A percentile compares a stretch with the other conserved stretches of the same genome.
These are phyloP conservation scores for Oophaga pumilio DNA, from an alignment of 2,113 vertebrate species.

Conservation along the genomic window DNA sequence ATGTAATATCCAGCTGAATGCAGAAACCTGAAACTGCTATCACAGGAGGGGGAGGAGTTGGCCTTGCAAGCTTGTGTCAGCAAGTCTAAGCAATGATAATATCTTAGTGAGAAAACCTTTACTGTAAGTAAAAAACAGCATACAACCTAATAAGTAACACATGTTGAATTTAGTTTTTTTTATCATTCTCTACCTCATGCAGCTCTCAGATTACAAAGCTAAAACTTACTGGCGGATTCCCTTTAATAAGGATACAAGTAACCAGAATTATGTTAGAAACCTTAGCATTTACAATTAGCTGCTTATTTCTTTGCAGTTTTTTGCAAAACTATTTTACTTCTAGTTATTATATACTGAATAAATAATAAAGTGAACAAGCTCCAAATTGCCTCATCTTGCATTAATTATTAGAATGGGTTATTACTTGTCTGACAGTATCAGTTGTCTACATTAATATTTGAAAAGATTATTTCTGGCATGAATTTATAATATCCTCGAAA, in stretches of 20 bases:
- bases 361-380: conserved; percentile 32
- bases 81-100: too few species aligned
- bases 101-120: too few species aligned
- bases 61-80: too few species aligned
- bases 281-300: neutral
- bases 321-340: neutral
- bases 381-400: conserved; percentile 38
- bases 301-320: neutral
- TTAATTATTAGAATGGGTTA: conserved; percentile 43
- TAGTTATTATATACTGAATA: conserved; percentile 31
- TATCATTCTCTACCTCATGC: too few species aligned
- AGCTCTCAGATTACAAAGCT: too few species aligned
- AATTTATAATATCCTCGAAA: conserved; percentile 31
- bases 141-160: too few species aligned
- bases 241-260: neutral
- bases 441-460: conserved; percentile 48
- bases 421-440: conserved; percentile 35
- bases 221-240: too few species aligned
- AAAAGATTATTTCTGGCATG: conserved; percentile 31
- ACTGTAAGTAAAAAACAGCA: too few species aligned
- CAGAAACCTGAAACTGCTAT: too few species aligned
- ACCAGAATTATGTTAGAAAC: neutral
- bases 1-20: too few species aligned
- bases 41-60: too few species aligned
- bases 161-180: too few species aligned